phyloP scores from a whole-genome alignment of 2,797 vertebrate genomes.

The Mormyrops attenuatus region DNA sequence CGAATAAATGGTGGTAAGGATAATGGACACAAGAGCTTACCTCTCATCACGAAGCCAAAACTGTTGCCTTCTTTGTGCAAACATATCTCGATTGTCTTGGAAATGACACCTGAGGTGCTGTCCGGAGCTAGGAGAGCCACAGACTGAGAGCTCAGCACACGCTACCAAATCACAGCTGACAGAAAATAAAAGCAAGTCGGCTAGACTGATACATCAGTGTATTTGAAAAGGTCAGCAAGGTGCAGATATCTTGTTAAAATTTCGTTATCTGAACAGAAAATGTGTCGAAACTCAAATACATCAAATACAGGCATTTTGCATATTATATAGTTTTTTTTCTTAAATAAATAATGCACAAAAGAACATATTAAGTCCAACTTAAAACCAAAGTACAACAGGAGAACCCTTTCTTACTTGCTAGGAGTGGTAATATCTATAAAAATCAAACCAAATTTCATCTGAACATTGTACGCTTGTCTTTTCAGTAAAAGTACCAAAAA shows the following conservation, averaged over 20 bases:
- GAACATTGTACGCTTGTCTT: background rate
- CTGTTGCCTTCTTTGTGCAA: constrained; percentile 95
- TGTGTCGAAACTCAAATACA: background rate
- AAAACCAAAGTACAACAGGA: background rate
- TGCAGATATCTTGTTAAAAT: background rate
- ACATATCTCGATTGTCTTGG: constrained; percentile 89
- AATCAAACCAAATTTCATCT: background rate
- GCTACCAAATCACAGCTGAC: background rate
- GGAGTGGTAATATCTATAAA: background rate
- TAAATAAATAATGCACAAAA: background rate
- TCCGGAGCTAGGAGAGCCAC: constrained; percentile 68
- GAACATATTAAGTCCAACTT: background rate
- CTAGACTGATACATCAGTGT: background rate
- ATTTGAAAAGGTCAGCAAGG: constrained; percentile 3
- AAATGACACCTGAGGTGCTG: constrained; percentile 71
- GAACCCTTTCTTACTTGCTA: background rate
- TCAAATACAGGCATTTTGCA: background rate
- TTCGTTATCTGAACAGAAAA: background rate
- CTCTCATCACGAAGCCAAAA: constrained; percentile 96
- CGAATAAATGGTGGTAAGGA: background rate
- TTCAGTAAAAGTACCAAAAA: background rate
- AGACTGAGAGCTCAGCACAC: constrained; percentile 15
- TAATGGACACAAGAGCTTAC: constrained; percentile 50
- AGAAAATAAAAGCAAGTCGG: background rate
- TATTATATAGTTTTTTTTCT: background rate